Evolutionary conservation across 2,888 invertebrate species (phyloP).

Genomic region (Cheiracanthium punctorium): DNA sequence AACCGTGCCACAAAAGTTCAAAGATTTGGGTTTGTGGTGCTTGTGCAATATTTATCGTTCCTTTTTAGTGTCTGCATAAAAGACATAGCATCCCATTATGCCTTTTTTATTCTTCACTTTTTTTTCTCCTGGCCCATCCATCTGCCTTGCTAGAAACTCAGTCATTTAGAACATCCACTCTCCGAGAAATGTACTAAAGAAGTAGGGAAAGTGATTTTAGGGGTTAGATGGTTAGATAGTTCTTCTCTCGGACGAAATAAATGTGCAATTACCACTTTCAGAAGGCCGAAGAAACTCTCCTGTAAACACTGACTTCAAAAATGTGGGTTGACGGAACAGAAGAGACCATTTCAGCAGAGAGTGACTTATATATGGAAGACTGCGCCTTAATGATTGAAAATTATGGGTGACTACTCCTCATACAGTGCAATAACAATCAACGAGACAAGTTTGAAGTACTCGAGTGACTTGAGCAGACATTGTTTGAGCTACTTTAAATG

Average conservation of each 20-base stretch:
- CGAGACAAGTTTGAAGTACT: too few relatives aligned
- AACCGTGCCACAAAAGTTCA: not conserved
- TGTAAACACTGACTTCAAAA: not conserved
- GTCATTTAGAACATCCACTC: not conserved
- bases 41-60: not conserved
- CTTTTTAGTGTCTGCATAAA: not conserved
- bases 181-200: not conserved
- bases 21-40: not conserved
- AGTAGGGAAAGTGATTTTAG: not conserved
- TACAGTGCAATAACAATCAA: too few relatives aligned
- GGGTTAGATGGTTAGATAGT: not conserved
- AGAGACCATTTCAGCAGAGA: not conserved
- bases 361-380: not conserved
- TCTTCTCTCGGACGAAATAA: not conserved
- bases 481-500: too few relatives aligned
- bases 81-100: not conserved
- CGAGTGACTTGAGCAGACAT: too few relatives aligned
- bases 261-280: slow-evolving; percentile 7
- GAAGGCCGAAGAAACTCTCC: not conserved
- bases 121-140: too few relatives aligned
- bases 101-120: too few relatives aligned
- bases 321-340: not conserved
- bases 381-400: not conserved
- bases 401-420: not conserved
- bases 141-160: not conserved